A percentile compares a stretch with the other conserved stretches of the same genome.
Evolutionary conservation across 2,888 invertebrate species (phyloP).

Genomic region (Heliconius erato): DNA sequence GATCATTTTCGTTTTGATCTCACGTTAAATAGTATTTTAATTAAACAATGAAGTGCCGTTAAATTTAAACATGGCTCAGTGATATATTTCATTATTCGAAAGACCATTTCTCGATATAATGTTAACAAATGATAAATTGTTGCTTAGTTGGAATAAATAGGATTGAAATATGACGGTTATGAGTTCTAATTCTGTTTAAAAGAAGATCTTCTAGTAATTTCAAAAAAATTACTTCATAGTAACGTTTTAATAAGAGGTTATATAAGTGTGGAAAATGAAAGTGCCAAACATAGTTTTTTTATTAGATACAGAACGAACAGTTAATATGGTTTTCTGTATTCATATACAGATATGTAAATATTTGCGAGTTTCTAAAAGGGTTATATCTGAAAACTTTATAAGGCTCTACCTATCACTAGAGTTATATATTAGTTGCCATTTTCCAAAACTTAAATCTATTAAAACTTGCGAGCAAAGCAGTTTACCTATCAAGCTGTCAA

Average conservation of each 20-base stretch:
- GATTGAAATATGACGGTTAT: no score
- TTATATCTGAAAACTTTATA: neutral
- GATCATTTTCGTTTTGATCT: constrained; percentile 23
- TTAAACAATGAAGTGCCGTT: neutral
- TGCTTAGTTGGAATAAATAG: no score
- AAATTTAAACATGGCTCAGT: neutral
- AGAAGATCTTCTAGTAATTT: no score
- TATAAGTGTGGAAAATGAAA: no score
- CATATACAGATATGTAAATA: no score
- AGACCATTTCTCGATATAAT: neutral
- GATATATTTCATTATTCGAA: neutral
- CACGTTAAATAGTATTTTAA: neutral
- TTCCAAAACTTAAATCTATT: neutral
- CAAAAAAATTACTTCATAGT: no score
- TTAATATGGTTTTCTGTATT: no score
- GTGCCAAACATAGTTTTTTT: no score
- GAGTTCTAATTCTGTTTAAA: no score
- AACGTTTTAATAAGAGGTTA: no score
- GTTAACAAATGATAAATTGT: neutral
- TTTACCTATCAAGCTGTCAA: neutral
- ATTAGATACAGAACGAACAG: no score
- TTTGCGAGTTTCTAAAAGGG: neutral
- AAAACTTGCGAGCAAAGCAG: neutral
- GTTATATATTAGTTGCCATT: neutral
- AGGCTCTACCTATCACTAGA: neutral